Evolutionary conservation across 2,113 vertebrate genomes (phyloP).

Genomic region (Caranx melampygus): DNA sequence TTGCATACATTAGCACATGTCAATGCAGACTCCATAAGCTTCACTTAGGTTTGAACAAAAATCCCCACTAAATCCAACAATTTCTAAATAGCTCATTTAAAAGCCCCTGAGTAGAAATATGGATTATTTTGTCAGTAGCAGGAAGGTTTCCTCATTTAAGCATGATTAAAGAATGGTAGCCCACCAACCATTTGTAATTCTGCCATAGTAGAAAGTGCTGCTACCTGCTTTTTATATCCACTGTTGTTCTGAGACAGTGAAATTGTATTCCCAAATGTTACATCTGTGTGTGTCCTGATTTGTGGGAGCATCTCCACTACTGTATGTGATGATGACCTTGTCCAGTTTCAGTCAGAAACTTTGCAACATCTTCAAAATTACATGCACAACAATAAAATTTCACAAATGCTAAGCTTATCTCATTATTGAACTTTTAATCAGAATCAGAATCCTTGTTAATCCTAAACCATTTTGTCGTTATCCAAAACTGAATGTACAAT

Average conservation of each 20-base stretch:
- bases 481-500: not conserved
- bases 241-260: not conserved
- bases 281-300: not conserved
- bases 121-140: conserved; percentile 13
- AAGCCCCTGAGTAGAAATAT: conserved; percentile 1
- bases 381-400: not conserved
- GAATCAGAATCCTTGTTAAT: not conserved
- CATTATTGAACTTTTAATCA: not conserved
- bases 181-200: not conserved
- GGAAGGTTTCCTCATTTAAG: conserved; percentile 9
- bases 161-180: conserved; percentile 28
- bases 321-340: not conserved
- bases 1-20: conserved; percentile 21
- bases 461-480: not conserved
- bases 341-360: not conserved
- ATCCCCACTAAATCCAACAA: conserved; percentile 17
- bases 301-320: not conserved
- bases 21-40: conserved; percentile 25
- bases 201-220: conserved; percentile 6
- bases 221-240: not conserved
- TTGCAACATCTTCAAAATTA: not conserved
- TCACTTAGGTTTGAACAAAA: conserved; percentile 14
- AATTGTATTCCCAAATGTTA: not conserved
- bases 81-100: conserved; percentile 29
- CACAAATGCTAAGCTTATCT: not conserved